phyloP scores from a whole-genome alignment of 2,113 vertebrate genomes.

The Ptyas mucosa region DNA sequence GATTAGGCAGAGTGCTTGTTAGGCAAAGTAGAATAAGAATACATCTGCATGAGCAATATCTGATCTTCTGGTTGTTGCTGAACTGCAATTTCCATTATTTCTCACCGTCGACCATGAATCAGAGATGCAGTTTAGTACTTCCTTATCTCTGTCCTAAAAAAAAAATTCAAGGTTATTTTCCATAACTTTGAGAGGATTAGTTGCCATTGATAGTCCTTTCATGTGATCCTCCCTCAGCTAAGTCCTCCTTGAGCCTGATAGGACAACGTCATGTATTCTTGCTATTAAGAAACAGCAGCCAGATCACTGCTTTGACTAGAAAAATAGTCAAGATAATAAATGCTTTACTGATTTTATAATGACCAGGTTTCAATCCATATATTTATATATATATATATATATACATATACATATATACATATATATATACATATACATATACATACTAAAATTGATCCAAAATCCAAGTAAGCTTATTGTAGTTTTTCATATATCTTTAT shows the following conservation, averaged over 20 bases:
- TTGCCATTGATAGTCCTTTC: neutral
- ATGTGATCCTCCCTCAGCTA: neutral
- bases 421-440: too few species aligned
- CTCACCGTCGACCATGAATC: neutral
- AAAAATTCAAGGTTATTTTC: neutral
- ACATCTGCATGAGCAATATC: neutral
- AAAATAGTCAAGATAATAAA: neutral
- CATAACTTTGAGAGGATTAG: neutral
- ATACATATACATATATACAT: too few species aligned
- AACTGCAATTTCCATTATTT: neutral
- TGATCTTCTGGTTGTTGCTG: neutral
- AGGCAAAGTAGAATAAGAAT: neutral
- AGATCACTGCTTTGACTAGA: neutral
- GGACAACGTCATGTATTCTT: neutral
- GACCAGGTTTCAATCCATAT: neutral
- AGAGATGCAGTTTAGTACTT: neutral
- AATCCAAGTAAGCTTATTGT: neutral
- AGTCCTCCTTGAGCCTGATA: neutral
- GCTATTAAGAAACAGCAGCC: neutral
- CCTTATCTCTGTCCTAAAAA: neutral
- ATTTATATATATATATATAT: too few species aligned
- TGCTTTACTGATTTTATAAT: neutral
- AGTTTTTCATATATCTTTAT: neutral
- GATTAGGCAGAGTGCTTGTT: neutral
- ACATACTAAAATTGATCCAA: neutral